A percentile compares a stretch with the other conserved stretches of the same genome.
These are phyloP conservation scores for Aporophyla nigra DNA, from an alignment of 2,888 invertebrate species.

Conservation along the genomic window DNA sequence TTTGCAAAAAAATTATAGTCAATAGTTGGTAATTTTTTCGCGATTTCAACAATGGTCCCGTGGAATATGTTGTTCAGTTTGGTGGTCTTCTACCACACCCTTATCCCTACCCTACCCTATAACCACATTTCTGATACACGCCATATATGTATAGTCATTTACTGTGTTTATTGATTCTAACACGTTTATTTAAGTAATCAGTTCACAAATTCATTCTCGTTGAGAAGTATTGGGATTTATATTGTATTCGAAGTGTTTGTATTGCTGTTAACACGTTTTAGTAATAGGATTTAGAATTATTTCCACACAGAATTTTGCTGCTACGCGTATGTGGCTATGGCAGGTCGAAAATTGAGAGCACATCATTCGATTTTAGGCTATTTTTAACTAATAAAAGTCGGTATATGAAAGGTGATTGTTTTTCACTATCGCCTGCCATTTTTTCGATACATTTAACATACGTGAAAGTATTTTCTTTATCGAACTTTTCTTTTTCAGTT, in stretches of 20 bases:
- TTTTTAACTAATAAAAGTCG: neutral
- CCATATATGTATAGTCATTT: neutral
- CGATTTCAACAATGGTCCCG: no score
- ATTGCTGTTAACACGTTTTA: neutral
- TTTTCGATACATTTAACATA: neutral
- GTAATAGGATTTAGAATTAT: constrained; percentile 15
- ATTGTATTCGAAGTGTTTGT: neutral
- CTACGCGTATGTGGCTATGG: neutral
- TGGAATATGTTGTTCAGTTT: neutral
- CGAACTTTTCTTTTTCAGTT: neutral
- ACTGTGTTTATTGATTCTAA: neutral
- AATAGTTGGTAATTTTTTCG: no score
- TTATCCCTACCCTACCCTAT: no score
- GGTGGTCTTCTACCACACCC: neutral
- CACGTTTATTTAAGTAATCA: neutral
- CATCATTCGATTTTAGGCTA: neutral
- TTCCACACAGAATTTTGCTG: neutral
- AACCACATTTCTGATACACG: no score
- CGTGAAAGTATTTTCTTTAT: no score
- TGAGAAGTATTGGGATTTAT: constrained; percentile 1
- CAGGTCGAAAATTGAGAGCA: constrained; percentile 11
- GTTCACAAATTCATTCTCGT: constrained; percentile 4
- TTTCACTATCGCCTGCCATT: neutral
- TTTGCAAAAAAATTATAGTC: no score
- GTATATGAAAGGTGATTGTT: neutral